Evolutionary conservation across 2,113 vertebrate genomes (phyloP).

Genomic region (Barnardius zonarius): DNA sequence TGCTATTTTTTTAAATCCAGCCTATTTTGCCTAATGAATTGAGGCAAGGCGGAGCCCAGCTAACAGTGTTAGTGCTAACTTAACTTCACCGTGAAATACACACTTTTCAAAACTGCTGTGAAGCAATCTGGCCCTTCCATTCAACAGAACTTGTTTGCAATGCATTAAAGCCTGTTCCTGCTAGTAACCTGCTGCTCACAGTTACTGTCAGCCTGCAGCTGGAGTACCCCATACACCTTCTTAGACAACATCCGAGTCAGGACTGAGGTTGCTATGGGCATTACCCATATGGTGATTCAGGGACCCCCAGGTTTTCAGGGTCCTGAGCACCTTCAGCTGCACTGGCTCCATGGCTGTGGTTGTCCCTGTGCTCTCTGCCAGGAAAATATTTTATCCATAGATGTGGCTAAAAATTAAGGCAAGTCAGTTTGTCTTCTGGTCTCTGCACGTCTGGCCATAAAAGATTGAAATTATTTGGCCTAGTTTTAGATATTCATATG

Average conservation of each 20-base stretch:
- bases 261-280: neutral
- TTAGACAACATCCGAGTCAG: neutral
- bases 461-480: neutral
- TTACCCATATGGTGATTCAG: fast-evolving
- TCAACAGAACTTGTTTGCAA: neutral
- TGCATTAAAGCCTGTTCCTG: neutral
- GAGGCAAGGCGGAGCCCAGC: neutral
- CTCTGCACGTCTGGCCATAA: neutral
- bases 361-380: neutral
- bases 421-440: neutral
- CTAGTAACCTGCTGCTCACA: neutral
- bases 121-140: neutral
- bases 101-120: neutral
- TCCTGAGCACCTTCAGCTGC: neutral
- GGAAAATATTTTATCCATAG: fast-evolving
- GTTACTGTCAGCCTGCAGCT: neutral
- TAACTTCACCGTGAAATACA: neutral
- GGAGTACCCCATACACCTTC: neutral
- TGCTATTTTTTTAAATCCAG: neutral
- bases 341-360: fast-evolving
- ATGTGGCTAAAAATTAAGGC: neutral
- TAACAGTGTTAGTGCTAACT: neutral
- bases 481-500: neutral
- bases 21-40: neutral
- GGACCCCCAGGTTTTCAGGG: neutral